These are phyloP conservation scores for Halocynthia aurantium DNA, from an alignment of 23 tunicate species.

Conservation along the genomic window DNA sequence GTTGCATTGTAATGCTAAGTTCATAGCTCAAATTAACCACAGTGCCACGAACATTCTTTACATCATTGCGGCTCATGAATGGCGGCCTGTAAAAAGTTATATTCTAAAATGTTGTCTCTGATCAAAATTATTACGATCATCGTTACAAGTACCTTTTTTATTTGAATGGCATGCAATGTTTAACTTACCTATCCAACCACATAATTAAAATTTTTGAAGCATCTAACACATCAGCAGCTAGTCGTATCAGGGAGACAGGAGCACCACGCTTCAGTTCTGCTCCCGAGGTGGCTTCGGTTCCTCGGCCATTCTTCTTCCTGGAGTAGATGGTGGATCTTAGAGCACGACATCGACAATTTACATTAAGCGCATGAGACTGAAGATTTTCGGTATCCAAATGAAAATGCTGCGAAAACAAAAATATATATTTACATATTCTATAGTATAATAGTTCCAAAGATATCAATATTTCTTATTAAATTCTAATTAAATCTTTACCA, in stretches of 20 bases:
- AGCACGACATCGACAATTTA: constrained; percentile 72
- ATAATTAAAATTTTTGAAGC: constrained; percentile 71
- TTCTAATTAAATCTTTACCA: too few relatives aligned
- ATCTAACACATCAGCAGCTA: constrained; percentile 65
- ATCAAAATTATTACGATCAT: too few relatives aligned
- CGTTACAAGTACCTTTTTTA: too few relatives aligned
- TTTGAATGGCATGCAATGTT: not conserved
- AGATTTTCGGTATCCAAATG: constrained; percentile 70
- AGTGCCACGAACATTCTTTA: constrained; percentile 32
- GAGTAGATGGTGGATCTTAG: constrained; percentile 56
- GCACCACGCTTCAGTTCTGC: constrained; percentile 74
- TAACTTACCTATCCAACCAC: constrained; percentile 86
- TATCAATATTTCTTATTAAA: too few relatives aligned
- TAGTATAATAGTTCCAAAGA: not conserved
- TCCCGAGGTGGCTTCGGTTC: constrained; percentile 50
- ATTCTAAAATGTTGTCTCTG: not conserved
- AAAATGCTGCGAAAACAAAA: constrained; percentile 40
- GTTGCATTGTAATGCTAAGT: constrained; percentile 84
- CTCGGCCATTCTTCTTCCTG: constrained; percentile 44
- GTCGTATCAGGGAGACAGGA: constrained; percentile 45
- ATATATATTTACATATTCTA: not conserved
- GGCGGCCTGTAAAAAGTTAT: constrained; percentile 55
- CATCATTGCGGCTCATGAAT: constrained; percentile 41
- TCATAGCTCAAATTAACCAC: constrained; percentile 77
- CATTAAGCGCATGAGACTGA: constrained; percentile 68